These are phyloP conservation scores for Triplophysa bombifrons DNA, from an alignment of 2,797 vertebrate species.

Conservation along the genomic window DNA sequence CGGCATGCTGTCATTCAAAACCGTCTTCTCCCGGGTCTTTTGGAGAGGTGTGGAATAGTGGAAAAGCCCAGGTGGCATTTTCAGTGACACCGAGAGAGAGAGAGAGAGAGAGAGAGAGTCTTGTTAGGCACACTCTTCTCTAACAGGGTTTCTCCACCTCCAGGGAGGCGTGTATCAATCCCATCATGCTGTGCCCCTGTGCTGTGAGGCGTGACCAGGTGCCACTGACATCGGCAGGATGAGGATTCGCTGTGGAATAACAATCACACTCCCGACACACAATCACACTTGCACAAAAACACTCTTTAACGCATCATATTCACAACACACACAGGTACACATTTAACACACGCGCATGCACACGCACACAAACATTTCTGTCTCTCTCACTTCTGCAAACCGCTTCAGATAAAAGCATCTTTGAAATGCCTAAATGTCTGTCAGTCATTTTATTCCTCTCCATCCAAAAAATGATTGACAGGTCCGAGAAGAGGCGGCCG, in stretches of 20 bases:
- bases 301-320: background rate
- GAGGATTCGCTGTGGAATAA: conserved; percentile 8
- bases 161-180: conserved; percentile 60
- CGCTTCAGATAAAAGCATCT: too few species aligned
- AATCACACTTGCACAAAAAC: background rate
- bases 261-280: conserved; percentile 7
- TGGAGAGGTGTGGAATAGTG: background rate
- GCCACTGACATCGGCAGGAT: conserved; percentile 57
- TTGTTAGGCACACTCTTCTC: conserved; percentile 34
- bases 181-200: conserved; percentile 61
- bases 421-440: too few species aligned
- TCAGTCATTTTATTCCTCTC: too few species aligned
- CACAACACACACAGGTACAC: background rate
- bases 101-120: background rate
- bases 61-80: background rate
- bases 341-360: background rate
- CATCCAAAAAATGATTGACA: too few species aligned
- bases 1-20: background rate
- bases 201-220: conserved; percentile 75
- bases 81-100: background rate
- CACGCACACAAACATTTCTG: background rate
- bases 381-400: too few species aligned
- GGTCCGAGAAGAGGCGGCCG: too few species aligned
- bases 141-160: conserved; percentile 34
- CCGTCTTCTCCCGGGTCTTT: background rate